Evolutionary conservation across 2,888 invertebrate genomes (phyloP), one percentile per base, ranked within the genome.

Genomic region (Tiliacea aurago): DNA sequence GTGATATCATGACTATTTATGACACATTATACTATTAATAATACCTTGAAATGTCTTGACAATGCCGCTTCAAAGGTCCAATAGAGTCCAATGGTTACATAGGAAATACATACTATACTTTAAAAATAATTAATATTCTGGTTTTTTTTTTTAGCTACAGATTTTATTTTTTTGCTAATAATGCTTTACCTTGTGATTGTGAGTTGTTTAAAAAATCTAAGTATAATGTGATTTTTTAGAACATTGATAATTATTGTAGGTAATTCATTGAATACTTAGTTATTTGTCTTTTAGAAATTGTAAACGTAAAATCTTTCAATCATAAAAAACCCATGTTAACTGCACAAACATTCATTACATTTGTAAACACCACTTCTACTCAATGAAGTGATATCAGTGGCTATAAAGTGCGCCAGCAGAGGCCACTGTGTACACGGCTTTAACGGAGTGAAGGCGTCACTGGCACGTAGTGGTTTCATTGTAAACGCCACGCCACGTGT

Each of bases 401-500:
- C 45, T 47, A 47, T 62, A 77, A 82, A 62, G 33, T 51, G 18
- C 37, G 47, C 55, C 45, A 56, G 28, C 41, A 20, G 47, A 56
- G 7, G 15, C 76, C 41, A 59, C 45, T 64, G 70, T 65, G 66
- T 72, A 79, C 37, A 64, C 37, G 49, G 13, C 23, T 81, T 55
- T 37, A 20, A 33, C 33, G 43, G 28, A 45, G 37, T 45, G 15
- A 10, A 66, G 55, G 59, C 84, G 76, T 69, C 66, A 84, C 7
- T 37, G 23, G 7, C 53, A n/a, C 76, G 64, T 64, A 67, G 56
- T 45, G 61, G 53, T 56, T 49, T 47, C 28, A 33, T 18, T 37
- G 67, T 70, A 62, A 49, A 49, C 76, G 77, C 82, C 61, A 78
- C 71, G 81, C 58, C 70, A 84, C 81, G 82, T 84, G 70, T 67